Evolutionary conservation across 2,888 invertebrate genomes (phyloP).

Genomic region (Ceratothoa steindachneri): DNA sequence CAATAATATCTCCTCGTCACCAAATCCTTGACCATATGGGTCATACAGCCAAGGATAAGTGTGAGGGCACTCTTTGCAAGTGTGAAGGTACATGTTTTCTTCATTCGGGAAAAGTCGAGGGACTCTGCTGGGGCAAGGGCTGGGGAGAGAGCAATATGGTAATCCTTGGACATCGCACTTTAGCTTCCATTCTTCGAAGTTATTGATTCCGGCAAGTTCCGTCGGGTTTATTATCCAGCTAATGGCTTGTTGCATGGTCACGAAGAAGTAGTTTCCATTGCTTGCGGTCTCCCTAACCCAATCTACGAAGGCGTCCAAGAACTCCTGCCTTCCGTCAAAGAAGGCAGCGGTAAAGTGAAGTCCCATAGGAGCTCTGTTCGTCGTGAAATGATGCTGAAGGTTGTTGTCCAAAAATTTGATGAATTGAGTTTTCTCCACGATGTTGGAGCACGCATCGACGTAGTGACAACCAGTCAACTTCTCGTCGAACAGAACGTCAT

Average conservation of each 20-base stretch:
- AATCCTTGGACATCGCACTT: slow-evolving; percentile 91
- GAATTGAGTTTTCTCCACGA: slow-evolving; percentile 48
- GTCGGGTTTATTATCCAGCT: slow-evolving; percentile 96
- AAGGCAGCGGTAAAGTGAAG: slow-evolving; percentile 88
- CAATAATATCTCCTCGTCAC: neutral
- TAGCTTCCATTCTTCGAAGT: slow-evolving; percentile 93
- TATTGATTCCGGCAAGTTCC: slow-evolving; percentile 75
- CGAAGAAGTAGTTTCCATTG: slow-evolving; percentile 86
- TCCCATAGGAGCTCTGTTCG: slow-evolving; percentile 80
- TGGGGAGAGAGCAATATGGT: slow-evolving; percentile 84
- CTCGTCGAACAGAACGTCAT: slow-evolving; percentile 52
- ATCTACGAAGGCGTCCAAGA: slow-evolving; percentile 81
- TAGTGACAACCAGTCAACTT: slow-evolving; percentile 51
- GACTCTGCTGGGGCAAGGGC: slow-evolving; percentile 68
- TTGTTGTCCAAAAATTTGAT: slow-evolving; percentile 59
- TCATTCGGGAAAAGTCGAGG: slow-evolving; percentile 57
- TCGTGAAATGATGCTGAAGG: slow-evolving; percentile 87
- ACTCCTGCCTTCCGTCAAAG: slow-evolving; percentile 90
- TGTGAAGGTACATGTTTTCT: slow-evolving; percentile 44
- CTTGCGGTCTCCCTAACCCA: slow-evolving; percentile 89
- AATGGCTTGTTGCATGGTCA: slow-evolving; percentile 67
- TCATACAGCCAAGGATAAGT: slow-evolving; percentile 93
- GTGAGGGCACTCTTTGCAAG: slow-evolving; percentile 74
- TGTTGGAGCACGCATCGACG: slow-evolving; percentile 52
- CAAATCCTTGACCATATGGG: slow-evolving; percentile 78